Conservation (phyloP, 2,888 invertebrate genomes). For the Pelosia muscerda region DNA sequence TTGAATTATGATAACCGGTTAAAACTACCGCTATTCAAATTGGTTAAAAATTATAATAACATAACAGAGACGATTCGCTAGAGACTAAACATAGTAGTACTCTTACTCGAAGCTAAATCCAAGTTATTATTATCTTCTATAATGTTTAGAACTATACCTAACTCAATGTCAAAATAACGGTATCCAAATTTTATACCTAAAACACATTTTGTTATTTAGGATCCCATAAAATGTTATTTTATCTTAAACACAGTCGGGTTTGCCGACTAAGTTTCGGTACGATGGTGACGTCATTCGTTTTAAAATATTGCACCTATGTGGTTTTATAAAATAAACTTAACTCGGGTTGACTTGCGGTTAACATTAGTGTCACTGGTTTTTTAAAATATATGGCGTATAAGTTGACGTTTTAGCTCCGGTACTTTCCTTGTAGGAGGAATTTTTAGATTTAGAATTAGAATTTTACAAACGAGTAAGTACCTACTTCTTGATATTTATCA, state of each 20-base stretch:
- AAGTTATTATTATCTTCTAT: conserved; percentile 3
- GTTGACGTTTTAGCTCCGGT: conserved; percentile 10
- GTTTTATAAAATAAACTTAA: conserved; percentile 31
- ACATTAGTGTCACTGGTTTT: conserved; percentile 32
- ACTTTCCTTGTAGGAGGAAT: conserved; percentile 25
- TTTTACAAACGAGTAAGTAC: too few relatives aligned
- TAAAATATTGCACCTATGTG: conserved; percentile 35
- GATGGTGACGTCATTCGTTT: conserved; percentile 33
- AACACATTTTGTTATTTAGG: conserved; percentile 27
- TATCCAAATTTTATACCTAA: conserved; percentile 24
- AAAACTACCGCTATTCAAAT: neutral
- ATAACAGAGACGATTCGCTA: neutral
- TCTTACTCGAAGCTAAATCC: neutral
- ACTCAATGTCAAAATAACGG: conserved; percentile 9
- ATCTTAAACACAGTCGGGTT: conserved; percentile 30
- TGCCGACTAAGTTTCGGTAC: conserved; percentile 33
- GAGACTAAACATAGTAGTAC: neutral
- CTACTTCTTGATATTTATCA: neutral
- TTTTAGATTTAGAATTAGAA: neutral
- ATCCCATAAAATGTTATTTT: conserved; percentile 31
- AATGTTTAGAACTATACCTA: too few relatives aligned
- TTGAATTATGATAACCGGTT: neutral
- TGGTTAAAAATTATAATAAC: neutral
- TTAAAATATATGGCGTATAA: conserved; percentile 29
- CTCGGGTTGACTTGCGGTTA: conserved; percentile 35